Evolutionary conservation across 2,888 invertebrate species (phyloP).

Genomic region (Pandemis cinnamomeana): DNA sequence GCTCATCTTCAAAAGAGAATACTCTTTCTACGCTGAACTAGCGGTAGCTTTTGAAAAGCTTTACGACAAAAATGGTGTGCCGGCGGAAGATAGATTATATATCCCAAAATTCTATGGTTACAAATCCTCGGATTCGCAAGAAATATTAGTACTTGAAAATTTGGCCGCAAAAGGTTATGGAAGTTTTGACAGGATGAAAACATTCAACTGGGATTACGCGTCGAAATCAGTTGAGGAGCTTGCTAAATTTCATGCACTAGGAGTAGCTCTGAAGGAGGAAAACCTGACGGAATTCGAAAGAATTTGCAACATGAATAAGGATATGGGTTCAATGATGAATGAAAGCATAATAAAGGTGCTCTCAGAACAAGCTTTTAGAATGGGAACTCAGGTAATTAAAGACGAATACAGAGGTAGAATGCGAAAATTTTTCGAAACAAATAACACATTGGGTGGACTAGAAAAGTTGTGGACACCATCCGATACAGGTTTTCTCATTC

Average conservation of each 20-base stretch:
- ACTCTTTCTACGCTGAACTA: neutral
- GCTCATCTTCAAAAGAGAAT: neutral
- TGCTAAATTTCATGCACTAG: slow-evolving; percentile 43
- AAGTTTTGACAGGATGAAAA: slow-evolving; percentile 31
- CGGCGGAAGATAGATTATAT: neutral
- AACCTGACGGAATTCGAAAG: slow-evolving; percentile 19
- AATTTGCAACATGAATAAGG: neutral
- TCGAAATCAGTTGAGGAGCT: slow-evolving; percentile 19
- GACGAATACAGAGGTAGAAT: slow-evolving; percentile 16
- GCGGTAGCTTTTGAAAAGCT: slow-evolving; percentile 2
- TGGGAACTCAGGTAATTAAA: neutral
- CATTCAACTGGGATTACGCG: slow-evolving; percentile 35
- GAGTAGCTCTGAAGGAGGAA: slow-evolving; percentile 19
- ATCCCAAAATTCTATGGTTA: slow-evolving; percentile 5
- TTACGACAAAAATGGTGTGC: slow-evolving; percentile 8
- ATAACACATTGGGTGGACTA: neutral
- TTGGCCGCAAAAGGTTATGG: slow-evolving; percentile 31
- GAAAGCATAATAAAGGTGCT: neutral
- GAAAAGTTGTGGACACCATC: neutral
- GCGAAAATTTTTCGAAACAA: slow-evolving; percentile 4
- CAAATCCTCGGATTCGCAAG: slow-evolving; percentile 22
- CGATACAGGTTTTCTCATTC: slow-evolving; percentile 22
- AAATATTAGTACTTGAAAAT: slow-evolving; percentile 40
- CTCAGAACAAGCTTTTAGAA: neutral
- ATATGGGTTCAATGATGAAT: neutral